Percentiles rank a stretch among this genome's conserved stretches.
These are phyloP conservation scores for Andrena minutula DNA, from an alignment of 2,888 invertebrate species.

Conservation along the genomic window DNA sequence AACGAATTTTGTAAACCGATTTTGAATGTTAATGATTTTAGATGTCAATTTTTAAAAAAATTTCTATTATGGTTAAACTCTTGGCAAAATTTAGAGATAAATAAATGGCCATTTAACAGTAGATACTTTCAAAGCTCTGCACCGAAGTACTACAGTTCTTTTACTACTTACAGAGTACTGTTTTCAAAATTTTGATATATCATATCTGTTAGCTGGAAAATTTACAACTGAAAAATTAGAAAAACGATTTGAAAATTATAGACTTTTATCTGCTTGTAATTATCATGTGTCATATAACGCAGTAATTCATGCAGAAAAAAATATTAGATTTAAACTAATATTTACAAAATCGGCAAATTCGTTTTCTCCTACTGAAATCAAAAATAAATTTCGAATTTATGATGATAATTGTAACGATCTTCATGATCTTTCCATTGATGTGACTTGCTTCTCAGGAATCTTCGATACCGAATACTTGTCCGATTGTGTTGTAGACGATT, in stretches of 20 bases:
- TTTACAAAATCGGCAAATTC: not conserved
- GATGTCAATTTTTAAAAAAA: conserved; percentile 20
- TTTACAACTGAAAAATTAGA: conserved; percentile 14
- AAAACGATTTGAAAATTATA: conserved; percentile 15
- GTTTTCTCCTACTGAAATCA: conserved; percentile 3
- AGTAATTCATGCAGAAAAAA: too few species aligned
- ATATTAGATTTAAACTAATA: too few species aligned
- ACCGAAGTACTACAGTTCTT: conserved; percentile 24
- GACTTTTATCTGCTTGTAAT: not conserved
- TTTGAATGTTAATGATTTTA: conserved; percentile 15
- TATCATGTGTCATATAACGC: too few species aligned
- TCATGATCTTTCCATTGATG: conserved; percentile 14
- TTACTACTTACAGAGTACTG: conserved; percentile 12
- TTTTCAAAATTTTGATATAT: conserved; percentile 6
- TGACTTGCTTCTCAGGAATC: conserved; percentile 3
- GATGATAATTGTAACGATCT: not conserved
- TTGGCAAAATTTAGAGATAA: too few species aligned
- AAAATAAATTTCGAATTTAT: not conserved
- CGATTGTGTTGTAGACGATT: conserved; percentile 1
- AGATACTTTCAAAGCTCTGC: conserved; percentile 4
- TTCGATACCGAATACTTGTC: not conserved
- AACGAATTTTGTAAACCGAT: conserved; percentile 13
- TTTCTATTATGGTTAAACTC: too few species aligned
- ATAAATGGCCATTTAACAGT: too few species aligned
- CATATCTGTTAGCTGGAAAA: too few species aligned